phyloP scores from a whole-genome alignment of 2,888 invertebrate species.

The Ophraella communa region DNA sequence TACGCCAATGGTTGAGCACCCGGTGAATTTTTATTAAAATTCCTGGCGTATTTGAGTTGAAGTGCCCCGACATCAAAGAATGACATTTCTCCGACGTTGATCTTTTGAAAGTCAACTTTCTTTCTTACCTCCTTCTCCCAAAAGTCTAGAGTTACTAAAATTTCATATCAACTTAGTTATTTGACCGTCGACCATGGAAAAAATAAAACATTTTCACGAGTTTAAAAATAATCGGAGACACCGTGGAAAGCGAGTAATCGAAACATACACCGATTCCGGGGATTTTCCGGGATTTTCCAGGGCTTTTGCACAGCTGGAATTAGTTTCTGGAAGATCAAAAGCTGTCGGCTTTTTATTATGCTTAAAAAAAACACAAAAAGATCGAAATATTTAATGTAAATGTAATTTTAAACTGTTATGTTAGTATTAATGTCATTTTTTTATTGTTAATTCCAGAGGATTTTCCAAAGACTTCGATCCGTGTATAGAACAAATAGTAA shows the following conservation, averaged over 20 bases:
- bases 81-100: background rate
- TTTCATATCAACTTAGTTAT: too few species aligned
- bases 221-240: background rate
- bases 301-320: too few species aligned
- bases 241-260: background rate
- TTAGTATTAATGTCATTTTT: too few species aligned
- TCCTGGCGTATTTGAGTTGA: slow-evolving; percentile 5
- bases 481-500: slow-evolving; percentile 86
- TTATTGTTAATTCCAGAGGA: slow-evolving; percentile 80
- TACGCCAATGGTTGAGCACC: background rate
- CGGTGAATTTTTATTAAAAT: slow-evolving; percentile 23
- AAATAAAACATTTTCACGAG: too few species aligned
- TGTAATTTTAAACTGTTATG: slow-evolving; percentile 25
- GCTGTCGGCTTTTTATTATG: too few species aligned
- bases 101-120: background rate
- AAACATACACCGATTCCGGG: slow-evolving; percentile 3
- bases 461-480: slow-evolving; percentile 95
- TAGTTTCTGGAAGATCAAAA: background rate
- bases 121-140: background rate
- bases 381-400: background rate
- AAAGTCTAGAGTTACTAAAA: background rate
- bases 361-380: too few species aligned
- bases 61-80: slow-evolving; percentile 1
- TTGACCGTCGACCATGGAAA: too few species aligned
- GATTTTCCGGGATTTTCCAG: background rate